A percentile compares a stretch with the other conserved stretches of the same genome.
These are phyloP conservation scores for Gymnogyps californianus DNA, from an alignment of 2,113 vertebrate genomes.

Conservation along the genomic window DNA sequence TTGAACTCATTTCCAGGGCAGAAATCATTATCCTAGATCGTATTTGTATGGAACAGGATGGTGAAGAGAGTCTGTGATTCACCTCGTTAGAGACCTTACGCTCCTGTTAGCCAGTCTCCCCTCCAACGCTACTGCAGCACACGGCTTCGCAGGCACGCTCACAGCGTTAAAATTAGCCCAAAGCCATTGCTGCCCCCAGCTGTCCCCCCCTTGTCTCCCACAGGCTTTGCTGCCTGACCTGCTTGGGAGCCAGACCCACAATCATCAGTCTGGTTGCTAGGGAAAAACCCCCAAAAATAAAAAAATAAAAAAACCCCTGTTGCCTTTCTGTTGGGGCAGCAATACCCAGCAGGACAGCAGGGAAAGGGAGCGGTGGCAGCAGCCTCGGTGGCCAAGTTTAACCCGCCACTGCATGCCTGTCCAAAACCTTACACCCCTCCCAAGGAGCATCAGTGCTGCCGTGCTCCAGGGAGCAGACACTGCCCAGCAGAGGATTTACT, in stretches of 20 bases:
- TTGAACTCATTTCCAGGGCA: neutral
- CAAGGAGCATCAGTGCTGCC: accelerated
- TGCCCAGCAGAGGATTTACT: neutral
- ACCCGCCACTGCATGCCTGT: neutral
- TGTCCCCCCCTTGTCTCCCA: no score
- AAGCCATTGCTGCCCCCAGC: neutral
- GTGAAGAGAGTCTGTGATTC: neutral
- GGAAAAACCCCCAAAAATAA: neutral
- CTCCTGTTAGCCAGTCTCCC: accelerated
- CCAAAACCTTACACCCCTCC: neutral
- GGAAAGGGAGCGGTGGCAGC: neutral
- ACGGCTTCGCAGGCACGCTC: accelerated
- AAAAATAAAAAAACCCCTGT: neutral
- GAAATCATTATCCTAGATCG: neutral
- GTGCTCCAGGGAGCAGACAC: neutral
- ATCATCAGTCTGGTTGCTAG: neutral
- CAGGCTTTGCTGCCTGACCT: neutral
- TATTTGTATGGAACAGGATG: neutral
- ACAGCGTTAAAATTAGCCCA: neutral
- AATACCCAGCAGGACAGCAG: neutral
- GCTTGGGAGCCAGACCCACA: neutral
- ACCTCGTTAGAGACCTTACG: neutral
- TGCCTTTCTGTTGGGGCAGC: neutral
- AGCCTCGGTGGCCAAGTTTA: neutral
- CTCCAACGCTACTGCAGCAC: accelerated